phyloP scores from a whole-genome alignment of 2,113 vertebrate genomes.

The Montifringilla adamsi region DNA sequence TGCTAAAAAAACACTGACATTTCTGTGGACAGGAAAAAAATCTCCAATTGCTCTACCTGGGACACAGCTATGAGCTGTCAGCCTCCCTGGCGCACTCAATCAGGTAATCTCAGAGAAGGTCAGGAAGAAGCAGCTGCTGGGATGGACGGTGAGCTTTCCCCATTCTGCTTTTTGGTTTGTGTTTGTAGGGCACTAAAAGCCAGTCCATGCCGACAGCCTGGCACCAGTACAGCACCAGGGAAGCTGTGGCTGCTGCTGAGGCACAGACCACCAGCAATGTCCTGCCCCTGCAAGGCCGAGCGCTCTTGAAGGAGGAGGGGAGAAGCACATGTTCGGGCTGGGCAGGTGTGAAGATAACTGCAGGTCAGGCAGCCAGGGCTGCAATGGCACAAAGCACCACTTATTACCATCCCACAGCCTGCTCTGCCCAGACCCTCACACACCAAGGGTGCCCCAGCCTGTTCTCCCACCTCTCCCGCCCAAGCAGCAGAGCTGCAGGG shows the following conservation, averaged over 20 bases:
- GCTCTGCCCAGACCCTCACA: background rate
- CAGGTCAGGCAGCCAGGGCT: background rate
- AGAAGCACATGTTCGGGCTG: background rate
- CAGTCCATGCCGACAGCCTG: rapidly evolving
- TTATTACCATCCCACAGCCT: background rate
- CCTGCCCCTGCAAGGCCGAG: background rate
- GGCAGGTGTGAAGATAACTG: background rate
- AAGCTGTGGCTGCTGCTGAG: background rate
- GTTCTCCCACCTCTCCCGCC: background rate
- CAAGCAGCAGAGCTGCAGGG: background rate
- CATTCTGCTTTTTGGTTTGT: background rate
- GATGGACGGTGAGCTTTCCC: rapidly evolving
- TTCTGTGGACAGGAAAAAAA: background rate
- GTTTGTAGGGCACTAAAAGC: background rate
- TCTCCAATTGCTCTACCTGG: background rate
- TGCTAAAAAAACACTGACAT: background rate
- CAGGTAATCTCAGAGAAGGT: background rate
- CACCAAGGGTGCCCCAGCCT: background rate
- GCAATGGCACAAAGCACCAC: background rate
- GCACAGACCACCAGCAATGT: rapidly evolving
- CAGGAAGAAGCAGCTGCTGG: background rate
- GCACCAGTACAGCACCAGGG: background rate
- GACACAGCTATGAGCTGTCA: background rate
- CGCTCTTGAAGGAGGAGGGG: background rate
- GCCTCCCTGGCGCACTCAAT: background rate